A percentile compares a stretch with the other conserved stretches of the same genome.
Evolutionary conservation across 2,113 vertebrate species (phyloP).

Genomic region (Archocentrus centrarchus): DNA sequence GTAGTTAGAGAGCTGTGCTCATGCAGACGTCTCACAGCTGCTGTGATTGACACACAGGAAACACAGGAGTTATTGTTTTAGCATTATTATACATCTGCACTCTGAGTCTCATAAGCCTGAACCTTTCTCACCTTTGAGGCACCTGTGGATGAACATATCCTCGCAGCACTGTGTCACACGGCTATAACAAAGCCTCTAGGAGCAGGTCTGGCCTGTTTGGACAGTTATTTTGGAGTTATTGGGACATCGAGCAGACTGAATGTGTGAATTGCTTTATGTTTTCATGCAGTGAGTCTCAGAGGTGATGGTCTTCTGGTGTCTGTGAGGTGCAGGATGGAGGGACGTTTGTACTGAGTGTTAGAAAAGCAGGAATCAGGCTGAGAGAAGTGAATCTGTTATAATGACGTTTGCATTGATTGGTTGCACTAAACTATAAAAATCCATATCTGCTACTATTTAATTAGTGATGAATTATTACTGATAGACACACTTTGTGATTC

Average conservation of each 20-base stretch:
- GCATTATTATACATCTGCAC: too few relatives aligned
- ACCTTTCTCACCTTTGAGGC: too few relatives aligned
- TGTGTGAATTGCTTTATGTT: neutral
- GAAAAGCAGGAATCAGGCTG: neutral
- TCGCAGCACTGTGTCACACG: too few relatives aligned
- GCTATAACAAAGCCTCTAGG: too few relatives aligned
- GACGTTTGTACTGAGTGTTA: neutral
- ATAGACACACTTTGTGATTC: neutral
- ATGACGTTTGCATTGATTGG: neutral
- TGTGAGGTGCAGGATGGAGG: too few relatives aligned
- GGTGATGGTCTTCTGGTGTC: neutral
- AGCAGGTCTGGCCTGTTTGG: too few relatives aligned
- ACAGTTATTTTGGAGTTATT: too few relatives aligned
- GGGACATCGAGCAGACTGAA: too few relatives aligned
- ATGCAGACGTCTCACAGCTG: neutral
- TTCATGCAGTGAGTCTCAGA: accelerated
- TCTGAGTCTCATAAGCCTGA: too few relatives aligned
- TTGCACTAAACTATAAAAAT: neutral
- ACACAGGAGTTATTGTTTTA: neutral
- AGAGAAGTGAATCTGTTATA: neutral
- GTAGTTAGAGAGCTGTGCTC: neutral
- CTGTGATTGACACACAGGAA: neutral
- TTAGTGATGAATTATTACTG: neutral
- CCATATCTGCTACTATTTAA: neutral
- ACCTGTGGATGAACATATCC: too few relatives aligned